These are phyloP conservation scores for Oscheius sp. DNA, from an alignment of 2,888 invertebrate species.

Conservation along the genomic window DNA sequence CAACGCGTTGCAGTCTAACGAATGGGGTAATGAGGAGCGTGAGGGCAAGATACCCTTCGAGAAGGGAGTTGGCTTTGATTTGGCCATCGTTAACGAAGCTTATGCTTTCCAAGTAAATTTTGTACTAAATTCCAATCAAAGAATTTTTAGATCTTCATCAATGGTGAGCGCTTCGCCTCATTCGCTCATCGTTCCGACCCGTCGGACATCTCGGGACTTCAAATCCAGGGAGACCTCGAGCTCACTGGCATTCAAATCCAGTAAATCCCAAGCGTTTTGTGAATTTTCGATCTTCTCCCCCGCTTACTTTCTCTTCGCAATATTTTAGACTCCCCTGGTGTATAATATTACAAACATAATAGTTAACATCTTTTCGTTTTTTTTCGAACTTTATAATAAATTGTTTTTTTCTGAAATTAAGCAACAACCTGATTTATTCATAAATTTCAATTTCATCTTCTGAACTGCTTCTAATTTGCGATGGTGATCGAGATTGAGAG, in stretches of 20 bases:
- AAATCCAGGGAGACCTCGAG: conserved; percentile 69
- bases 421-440: not conserved
- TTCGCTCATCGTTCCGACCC: conserved; percentile 70
- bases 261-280: conserved; percentile 37
- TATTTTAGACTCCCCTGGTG: not conserved
- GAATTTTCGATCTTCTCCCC: conserved; percentile 12
- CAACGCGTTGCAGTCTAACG: conserved; percentile 55
- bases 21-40: conserved; percentile 69
- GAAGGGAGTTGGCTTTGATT: conserved; percentile 70
- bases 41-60: conserved; percentile 69
- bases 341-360: conserved; percentile 14
- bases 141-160: conserved; percentile 66
- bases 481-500: not conserved
- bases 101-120: conserved; percentile 65
- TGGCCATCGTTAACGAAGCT: conserved; percentile 67
- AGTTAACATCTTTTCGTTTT: conserved; percentile 6
- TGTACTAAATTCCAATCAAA: not conserved
- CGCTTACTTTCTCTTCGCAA: conserved; percentile 1
- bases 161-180: conserved; percentile 70
- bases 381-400: not conserved
- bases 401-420: not conserved
- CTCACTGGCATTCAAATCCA: conserved; percentile 68
- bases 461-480: not conserved
- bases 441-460: conserved; percentile 2
- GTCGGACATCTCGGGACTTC: conserved; percentile 68